phyloP scores from a whole-genome alignment of 2,797 vertebrate species.

The Psittacula derbiana region DNA sequence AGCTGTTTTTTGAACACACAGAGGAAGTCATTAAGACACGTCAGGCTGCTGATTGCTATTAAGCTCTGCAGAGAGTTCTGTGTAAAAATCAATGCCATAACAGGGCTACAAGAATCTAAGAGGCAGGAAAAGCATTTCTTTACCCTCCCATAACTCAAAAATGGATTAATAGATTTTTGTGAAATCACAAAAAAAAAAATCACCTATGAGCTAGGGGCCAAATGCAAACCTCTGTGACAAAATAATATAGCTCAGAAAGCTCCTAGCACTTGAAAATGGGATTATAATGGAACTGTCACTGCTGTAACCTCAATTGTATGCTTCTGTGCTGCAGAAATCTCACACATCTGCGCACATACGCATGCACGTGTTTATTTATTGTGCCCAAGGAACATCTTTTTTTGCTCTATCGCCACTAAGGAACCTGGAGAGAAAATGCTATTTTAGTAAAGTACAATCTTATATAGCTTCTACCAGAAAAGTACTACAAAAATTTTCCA shows the following conservation, averaged over 20 bases:
- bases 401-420: neutral
- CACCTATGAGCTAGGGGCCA: neutral
- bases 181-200: neutral
- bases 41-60: conserved; percentile 65
- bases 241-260: conserved; percentile 28
- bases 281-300: conserved; percentile 33
- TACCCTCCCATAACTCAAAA: conserved; percentile 32
- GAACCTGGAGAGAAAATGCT: neutral
- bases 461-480: neutral
- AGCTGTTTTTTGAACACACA: conserved; percentile 45
- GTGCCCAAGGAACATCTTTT: neutral
- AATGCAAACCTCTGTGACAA: conserved; percentile 15
- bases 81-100: conserved; percentile 58
- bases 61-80: conserved; percentile 51
- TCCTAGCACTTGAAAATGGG: neutral
- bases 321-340: conserved; percentile 17
- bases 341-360: neutral
- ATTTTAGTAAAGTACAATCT: neutral
- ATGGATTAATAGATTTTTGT: conserved; percentile 20
- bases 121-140: conserved; percentile 34
- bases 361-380: neutral
- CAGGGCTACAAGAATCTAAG: conserved; percentile 26
- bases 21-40: conserved; percentile 65
- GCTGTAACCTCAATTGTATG: neutral
- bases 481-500: neutral